phyloP scores from a whole-genome alignment of 2,797 vertebrate species.

The Chelmon rostratus region DNA sequence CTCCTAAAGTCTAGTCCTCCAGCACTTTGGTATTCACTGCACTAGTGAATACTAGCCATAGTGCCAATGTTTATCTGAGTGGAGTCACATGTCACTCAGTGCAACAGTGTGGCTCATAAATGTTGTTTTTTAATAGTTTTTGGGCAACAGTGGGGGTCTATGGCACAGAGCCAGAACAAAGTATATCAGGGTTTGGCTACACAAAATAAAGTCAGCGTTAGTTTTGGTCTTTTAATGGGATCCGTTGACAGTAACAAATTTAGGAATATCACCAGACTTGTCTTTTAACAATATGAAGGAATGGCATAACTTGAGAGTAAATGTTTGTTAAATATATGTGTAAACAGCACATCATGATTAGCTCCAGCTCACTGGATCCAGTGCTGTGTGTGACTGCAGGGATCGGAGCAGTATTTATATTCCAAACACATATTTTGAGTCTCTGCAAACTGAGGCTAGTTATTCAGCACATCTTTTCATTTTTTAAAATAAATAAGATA shows the following conservation, averaged over 20 bases:
- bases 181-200: background rate
- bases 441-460: constrained; percentile 19
- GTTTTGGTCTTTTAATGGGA: background rate
- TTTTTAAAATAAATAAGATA: background rate
- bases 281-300: constrained; percentile 1
- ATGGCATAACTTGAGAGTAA: background rate
- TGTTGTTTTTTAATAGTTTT: background rate
- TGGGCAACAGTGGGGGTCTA: background rate
- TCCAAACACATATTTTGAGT: constrained; percentile 34
- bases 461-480: background rate
- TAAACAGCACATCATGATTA: no score
- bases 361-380: constrained; percentile 5
- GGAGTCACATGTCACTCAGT: background rate
- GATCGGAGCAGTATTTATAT: constrained; percentile 33
- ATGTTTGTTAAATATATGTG: background rate
- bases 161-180: no score
- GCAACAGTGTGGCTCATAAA: background rate
- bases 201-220: background rate
- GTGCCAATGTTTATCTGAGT: background rate
- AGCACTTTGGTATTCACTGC: background rate
- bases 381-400: constrained; percentile 10
- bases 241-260: background rate
- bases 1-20: background rate
- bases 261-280: background rate
- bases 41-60: background rate